Evolutionary conservation across 2,888 invertebrate species (phyloP), one percentile per base, ranked within the genome.

Genomic region (Caradrina clavipalpis): DNA sequence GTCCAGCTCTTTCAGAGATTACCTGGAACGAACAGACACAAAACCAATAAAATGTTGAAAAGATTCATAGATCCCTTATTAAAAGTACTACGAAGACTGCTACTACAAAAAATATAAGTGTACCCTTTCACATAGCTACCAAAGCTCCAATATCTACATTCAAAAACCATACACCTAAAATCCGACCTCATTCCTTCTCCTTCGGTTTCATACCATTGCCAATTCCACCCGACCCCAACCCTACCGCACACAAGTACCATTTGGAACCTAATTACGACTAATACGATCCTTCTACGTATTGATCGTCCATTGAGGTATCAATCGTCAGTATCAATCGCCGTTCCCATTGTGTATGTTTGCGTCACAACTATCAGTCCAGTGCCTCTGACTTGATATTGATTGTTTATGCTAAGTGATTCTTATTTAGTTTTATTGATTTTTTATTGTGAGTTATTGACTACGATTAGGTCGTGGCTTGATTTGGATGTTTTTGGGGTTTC

Each of bases 311-410:
- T 91, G 77, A 88, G 78, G 78, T 73, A 49, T 80, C 75, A 66
- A 59, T 77, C 56, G 68, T 67, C 76, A 78, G 70, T 80, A 80
- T 83, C 77, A 72, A 83, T 82, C 82, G 77, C 75, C 62, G 60
- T 64, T 65, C 73, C 87, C 74, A 92, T 92, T 92, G 91, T 92
- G 82, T 83, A 60, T 35, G 70, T 78, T 87, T 89, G 85, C 91
- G 91, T 92, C 91, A 91, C 73, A 75, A 65, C 69, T 62, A 59
- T 80, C 74, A 71, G 53, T 62, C 67, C 76, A 80, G 76, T 31
- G 17, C 61, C 19, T 61, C 51, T 56, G 61, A 76, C 76, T 73
- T 45, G 58, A n/a, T 74, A 80, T 81, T 55, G 62, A 31, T 51
- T 60, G 54, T 66, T 81, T 73, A 81, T 78, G 77, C 69, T 81